Conservation (phyloP, 1,140 invertebrate species). For the Chymomyza costata region DNA sequence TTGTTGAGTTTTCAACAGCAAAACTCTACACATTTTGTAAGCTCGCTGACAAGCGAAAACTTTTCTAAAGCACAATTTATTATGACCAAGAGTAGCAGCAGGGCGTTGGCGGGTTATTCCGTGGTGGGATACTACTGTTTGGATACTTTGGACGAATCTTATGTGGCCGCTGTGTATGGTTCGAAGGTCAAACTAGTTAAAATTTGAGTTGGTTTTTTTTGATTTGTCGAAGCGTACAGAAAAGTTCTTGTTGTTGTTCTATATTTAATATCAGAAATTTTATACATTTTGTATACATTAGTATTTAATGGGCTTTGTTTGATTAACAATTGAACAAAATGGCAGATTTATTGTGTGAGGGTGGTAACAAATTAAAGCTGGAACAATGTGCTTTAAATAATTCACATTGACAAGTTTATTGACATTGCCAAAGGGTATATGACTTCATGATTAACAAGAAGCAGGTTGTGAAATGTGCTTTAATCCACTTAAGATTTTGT, state of each 20-base stretch:
- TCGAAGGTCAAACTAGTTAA: slow-evolving; percentile 65
- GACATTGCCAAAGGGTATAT: too few relatives aligned
- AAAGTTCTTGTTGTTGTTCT: slow-evolving; percentile 43
- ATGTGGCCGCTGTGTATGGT: slow-evolving; percentile 3
- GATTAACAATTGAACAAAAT: too few relatives aligned
- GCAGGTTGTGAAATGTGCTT: too few relatives aligned
- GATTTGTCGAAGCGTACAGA: slow-evolving; percentile 43
- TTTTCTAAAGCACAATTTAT: slow-evolving; percentile 57
- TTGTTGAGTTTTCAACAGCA: slow-evolving; percentile 45
- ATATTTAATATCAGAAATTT: too few relatives aligned
- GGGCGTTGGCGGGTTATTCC: background rate
- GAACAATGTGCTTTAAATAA: too few relatives aligned
- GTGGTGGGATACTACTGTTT: background rate
- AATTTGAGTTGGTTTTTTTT: slow-evolving; percentile 48
- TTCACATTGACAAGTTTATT: too few relatives aligned
- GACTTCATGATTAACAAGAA: too few relatives aligned
- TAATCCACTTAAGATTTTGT: too few relatives aligned
- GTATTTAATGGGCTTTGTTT: slow-evolving; percentile 43
- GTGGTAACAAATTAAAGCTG: too few relatives aligned
- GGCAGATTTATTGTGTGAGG: too few relatives aligned
- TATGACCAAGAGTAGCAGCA: slow-evolving; percentile 26
- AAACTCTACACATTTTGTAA: slow-evolving; percentile 47
- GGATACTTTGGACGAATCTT: slow-evolving; percentile 1
- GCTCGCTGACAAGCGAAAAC: slow-evolving; percentile 64
- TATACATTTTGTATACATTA: slow-evolving; percentile 44